Conservation (phyloP, 2,888 invertebrate species). For the Hemaris fuciformis region DNA sequence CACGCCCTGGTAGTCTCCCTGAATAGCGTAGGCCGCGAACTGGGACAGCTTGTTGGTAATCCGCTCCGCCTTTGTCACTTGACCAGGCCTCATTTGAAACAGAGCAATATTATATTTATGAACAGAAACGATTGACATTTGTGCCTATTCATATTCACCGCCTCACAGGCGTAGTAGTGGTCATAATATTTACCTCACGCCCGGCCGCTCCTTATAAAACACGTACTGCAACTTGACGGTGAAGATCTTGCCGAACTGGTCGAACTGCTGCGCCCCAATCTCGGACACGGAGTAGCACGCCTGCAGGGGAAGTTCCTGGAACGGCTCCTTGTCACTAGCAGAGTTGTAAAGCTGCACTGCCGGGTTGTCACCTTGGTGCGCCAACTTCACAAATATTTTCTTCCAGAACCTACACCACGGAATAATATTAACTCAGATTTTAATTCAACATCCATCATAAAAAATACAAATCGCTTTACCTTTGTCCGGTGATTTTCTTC, state of each 20-base stretch:
- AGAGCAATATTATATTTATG: neutral
- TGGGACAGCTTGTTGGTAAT: slow-evolving; percentile 95
- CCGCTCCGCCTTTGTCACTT: slow-evolving; percentile 95
- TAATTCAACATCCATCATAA: no score
- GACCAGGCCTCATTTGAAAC: slow-evolving; percentile 86
- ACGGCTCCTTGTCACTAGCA: slow-evolving; percentile 92
- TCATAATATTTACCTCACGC: slow-evolving; percentile 81
- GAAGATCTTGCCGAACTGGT: slow-evolving; percentile 99
- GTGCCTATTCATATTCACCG: no score
- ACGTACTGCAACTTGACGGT: slow-evolving; percentile 98
- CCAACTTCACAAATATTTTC: slow-evolving; percentile 93
- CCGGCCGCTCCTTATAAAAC: slow-evolving; percentile 98
- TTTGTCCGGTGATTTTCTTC: slow-evolving; percentile 96
- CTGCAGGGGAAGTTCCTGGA: slow-evolving; percentile 96
- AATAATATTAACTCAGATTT: no score
- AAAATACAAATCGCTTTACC: slow-evolving; percentile 43
- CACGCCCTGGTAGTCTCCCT: slow-evolving; percentile 95
- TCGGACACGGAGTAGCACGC: slow-evolving; percentile 98
- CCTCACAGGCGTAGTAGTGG: no score
- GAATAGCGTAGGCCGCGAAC: slow-evolving; percentile 96
- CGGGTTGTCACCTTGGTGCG: slow-evolving; percentile 89
- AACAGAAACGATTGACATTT: no score
- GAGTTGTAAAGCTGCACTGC: slow-evolving; percentile 93
- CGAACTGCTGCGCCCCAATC: slow-evolving; percentile 97
- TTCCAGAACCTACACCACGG: slow-evolving; percentile 97